phyloP scores from a whole-genome alignment of 2,113 vertebrate species.

The Oophaga pumilio region DNA sequence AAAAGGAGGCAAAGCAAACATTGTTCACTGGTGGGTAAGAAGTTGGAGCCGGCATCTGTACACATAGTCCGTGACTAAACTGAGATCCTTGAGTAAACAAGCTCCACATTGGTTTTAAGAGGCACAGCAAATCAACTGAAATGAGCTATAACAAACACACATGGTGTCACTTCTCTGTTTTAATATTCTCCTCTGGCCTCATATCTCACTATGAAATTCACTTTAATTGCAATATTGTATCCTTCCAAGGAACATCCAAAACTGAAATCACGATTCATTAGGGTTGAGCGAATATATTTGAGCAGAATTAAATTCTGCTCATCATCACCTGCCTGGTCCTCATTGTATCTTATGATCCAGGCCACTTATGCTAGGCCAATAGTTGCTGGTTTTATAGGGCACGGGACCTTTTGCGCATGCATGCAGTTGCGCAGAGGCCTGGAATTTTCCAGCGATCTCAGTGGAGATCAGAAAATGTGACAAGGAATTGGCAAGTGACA shows the following conservation, averaged over 20 bases:
- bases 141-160: constrained; percentile 42
- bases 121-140: constrained; percentile 21
- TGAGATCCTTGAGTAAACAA: constrained; percentile 21
- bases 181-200: neutral
- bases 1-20: constrained; percentile 22
- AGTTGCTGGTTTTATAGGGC: no score
- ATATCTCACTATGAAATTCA: constrained; percentile 15
- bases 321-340: no score
- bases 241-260: neutral
- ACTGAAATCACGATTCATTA: neutral
- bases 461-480: no score
- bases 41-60: constrained; percentile 6
- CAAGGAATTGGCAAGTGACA: no score
- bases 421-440: no score
- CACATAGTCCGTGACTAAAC: constrained; percentile 21
- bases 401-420: no score
- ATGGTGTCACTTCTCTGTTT: constrained; percentile 25
- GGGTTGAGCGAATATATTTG: no score
- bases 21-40: neutral
- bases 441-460: no score
- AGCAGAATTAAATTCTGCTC: no score
- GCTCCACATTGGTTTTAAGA: constrained; percentile 36
- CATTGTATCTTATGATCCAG: no score
- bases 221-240: neutral
- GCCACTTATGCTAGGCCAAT: no score